A percentile compares a stretch with the other conserved stretches of the same genome.
Conservation (phyloP, 1,140 invertebrate species). For the Diplogasteroides magnus region DNA sequence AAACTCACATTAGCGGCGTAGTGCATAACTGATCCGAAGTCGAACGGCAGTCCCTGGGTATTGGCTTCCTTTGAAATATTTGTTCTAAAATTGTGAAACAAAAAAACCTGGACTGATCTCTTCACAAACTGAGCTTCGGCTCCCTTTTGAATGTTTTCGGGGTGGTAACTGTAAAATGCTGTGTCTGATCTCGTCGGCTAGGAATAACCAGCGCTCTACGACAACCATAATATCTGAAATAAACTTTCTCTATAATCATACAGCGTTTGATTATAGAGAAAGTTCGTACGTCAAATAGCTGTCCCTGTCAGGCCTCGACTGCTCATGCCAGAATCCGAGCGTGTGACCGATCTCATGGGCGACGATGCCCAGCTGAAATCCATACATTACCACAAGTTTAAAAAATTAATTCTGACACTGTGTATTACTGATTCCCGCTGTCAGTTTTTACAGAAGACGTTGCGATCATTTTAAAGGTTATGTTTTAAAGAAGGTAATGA, state of each 20-base stretch:
- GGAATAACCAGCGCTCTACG: too few species aligned
- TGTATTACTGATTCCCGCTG: too few species aligned
- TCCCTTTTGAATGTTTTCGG: slow-evolving; percentile 27
- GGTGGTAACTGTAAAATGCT: background rate
- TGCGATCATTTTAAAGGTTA: too few species aligned
- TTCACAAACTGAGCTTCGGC: slow-evolving; percentile 54
- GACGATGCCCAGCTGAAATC: slow-evolving; percentile 51
- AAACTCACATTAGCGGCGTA: background rate
- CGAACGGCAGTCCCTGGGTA: background rate
- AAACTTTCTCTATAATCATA: too few species aligned
- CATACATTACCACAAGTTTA: too few species aligned
- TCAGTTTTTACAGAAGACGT: too few species aligned
- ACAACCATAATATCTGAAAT: too few species aligned
- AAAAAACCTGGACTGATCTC: slow-evolving; percentile 27
- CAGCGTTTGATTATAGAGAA: too few species aligned
- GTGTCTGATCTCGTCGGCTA: too few species aligned
- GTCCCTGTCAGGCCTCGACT: slow-evolving; percentile 55
- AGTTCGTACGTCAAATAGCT: too few species aligned
- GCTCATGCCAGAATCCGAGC: slow-evolving; percentile 55
- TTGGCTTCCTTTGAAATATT: background rate
- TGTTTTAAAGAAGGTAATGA: too few species aligned
- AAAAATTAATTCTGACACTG: too few species aligned
- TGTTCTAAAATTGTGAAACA: background rate
- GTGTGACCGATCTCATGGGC: slow-evolving; percentile 60
- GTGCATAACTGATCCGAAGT: background rate